A percentile compares a stretch with the other conserved stretches of the same genome.
Conservation (phyloP, 2,888 invertebrate genomes). For the Epinotia ramella region DNA sequence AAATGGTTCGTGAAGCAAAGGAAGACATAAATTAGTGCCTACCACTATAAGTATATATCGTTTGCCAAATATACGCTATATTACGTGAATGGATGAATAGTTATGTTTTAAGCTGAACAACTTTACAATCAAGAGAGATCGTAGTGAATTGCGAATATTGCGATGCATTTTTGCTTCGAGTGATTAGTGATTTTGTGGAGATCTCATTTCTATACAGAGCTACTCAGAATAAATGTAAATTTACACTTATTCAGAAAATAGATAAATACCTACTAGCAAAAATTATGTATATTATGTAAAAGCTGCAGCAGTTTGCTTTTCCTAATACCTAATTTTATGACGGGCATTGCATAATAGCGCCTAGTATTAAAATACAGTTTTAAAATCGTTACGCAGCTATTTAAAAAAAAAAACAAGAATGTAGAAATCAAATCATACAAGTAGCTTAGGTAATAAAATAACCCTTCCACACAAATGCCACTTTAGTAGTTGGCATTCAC, state of each 20-base stretch:
- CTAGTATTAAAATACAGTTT: background rate
- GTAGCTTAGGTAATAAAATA: no score
- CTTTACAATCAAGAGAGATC: no score
- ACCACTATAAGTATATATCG: slow-evolving; percentile 23
- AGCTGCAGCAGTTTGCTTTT: no score
- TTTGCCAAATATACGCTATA: slow-evolving; percentile 12
- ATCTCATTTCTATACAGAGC: no score
- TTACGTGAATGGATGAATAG: background rate
- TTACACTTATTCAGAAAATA: no score
- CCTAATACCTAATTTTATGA: no score
- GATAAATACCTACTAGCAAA: no score
- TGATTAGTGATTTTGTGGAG: background rate
- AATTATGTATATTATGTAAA: no score
- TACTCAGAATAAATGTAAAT: background rate
- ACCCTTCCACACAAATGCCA: no score
- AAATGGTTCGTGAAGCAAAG: slow-evolving; percentile 44
- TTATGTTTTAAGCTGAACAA: background rate
- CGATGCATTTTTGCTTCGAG: background rate
- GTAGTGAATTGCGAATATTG: no score
- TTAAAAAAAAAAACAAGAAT: background rate
- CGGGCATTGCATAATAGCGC: no score
- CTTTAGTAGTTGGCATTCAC: no score
- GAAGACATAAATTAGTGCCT: slow-evolving; percentile 42
- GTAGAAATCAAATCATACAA: background rate
- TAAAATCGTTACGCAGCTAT: background rate